Conservation (phyloP, 2,113 vertebrate species). For the Myocastor coypus region DNA sequence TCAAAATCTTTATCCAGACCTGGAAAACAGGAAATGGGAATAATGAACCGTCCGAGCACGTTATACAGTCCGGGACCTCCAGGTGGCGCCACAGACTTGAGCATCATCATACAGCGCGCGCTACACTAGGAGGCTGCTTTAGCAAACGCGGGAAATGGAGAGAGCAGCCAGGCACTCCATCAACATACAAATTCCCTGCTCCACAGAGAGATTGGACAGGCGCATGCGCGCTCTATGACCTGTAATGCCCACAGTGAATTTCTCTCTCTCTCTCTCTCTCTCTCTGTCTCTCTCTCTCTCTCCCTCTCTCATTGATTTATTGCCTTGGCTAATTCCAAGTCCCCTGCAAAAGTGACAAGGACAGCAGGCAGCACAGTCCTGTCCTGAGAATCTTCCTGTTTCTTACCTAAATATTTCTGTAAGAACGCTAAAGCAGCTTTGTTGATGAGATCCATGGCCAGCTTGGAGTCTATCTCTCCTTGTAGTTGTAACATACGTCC, state of each 20-base stretch:
- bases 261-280: conserved; percentile 1
- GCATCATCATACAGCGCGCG: not conserved
- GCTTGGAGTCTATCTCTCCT: conserved; percentile 93
- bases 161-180: not conserved
- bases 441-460: conserved; percentile 93
- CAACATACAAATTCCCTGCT: too few relatives aligned
- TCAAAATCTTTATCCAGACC: conserved; percentile 93
- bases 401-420: conserved; percentile 95
- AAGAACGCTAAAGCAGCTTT: conserved; percentile 96
- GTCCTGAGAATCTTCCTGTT: not conserved
- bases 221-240: not conserved
- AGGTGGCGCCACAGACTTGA: conserved; percentile 37
- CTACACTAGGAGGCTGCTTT: not conserved
- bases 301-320: not conserved
- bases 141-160: not conserved
- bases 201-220: not conserved
- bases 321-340: not conserved
- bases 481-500: conserved; percentile 92
- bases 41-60: not conserved
- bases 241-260: not conserved
- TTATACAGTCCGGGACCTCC: not conserved
- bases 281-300: not conserved
- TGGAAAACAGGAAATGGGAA: conserved; percentile 77
- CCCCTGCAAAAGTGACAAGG: not conserved
- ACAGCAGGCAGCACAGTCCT: not conserved